These are phyloP conservation scores for Python bivittatus DNA, from an alignment of 2,113 vertebrate species.

Conservation along the genomic window DNA sequence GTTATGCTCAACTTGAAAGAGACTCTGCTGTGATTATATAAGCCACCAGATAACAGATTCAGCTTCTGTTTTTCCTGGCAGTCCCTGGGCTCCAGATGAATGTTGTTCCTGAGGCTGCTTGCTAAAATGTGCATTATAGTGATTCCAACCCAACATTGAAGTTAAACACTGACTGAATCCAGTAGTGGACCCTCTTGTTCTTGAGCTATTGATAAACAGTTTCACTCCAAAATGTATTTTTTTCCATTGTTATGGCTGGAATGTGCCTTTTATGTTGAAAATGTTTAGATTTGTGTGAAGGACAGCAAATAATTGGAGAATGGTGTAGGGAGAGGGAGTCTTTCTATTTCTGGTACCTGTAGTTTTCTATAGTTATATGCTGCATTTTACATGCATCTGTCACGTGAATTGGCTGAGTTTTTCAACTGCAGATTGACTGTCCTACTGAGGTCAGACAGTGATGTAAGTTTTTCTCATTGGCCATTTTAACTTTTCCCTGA, in stretches of 20 bases:
- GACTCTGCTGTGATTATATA: background rate
- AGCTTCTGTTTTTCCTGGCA: background rate
- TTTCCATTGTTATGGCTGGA: constrained; percentile 20
- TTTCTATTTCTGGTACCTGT: background rate
- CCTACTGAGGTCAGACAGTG: background rate
- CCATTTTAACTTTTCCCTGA: background rate
- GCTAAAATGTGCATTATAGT: constrained; percentile 16
- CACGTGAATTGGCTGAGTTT: background rate
- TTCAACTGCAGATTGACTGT: background rate
- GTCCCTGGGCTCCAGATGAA: background rate
- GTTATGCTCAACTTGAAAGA: background rate
- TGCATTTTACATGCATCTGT: background rate
- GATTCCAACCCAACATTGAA: constrained; percentile 19
- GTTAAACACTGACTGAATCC: constrained; percentile 24
- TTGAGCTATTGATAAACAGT: background rate
- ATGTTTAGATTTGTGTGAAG: constrained; percentile 2
- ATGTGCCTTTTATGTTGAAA: background rate
- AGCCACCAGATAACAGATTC: constrained; percentile 5
- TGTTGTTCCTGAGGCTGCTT: constrained; percentile 16
- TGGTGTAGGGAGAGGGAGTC: background rate
- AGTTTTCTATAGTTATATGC: constrained; percentile 2
- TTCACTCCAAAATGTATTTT: constrained; percentile 21
- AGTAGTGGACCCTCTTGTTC: background rate
- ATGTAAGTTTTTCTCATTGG: background rate
- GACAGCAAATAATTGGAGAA: constrained; percentile 19